phyloP scores from a whole-genome alignment of 2,797 vertebrate species.

The Fistularia commersonii region DNA sequence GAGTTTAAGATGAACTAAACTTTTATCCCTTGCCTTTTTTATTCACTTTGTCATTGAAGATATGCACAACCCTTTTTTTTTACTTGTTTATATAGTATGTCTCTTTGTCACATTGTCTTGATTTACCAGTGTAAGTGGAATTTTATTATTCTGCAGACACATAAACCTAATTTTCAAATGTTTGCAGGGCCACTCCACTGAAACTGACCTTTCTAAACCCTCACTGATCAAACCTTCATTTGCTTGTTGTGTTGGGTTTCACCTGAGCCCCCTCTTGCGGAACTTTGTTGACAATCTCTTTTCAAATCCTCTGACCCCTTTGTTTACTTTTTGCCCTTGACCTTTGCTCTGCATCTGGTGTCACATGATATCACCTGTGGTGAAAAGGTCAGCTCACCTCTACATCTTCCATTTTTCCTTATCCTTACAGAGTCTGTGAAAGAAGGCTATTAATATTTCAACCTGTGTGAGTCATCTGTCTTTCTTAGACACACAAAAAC shows the following conservation, averaged over 20 bases:
- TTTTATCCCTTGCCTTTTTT: no score
- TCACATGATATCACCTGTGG: conserved; percentile 21
- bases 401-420: conserved; percentile 3
- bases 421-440: no score
- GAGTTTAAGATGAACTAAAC: conserved; percentile 20
- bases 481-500: no score
- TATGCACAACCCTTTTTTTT: no score
- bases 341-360: conserved; percentile 47
- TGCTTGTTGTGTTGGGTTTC: conserved; percentile 26
- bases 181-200: conserved; percentile 1
- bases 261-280: conserved; percentile 23
- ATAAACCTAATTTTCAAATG: no score
- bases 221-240: conserved; percentile 27
- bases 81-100: no score
- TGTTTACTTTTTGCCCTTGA: conserved; percentile 32
- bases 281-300: conserved; percentile 8
- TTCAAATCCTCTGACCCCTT: conserved; percentile 25
- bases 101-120: no score
- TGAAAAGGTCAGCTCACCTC: conserved; percentile 37
- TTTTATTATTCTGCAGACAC: no score
- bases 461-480: no score
- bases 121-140: no score
- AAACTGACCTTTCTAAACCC: conserved; percentile 50
- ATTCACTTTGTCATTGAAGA: no score
- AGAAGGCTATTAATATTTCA: no score